Evolutionary conservation across 23 tunicate genomes (phyloP), one percentile per base, ranked within the genome.

Genomic region (Botrylloides violaceus): DNA sequence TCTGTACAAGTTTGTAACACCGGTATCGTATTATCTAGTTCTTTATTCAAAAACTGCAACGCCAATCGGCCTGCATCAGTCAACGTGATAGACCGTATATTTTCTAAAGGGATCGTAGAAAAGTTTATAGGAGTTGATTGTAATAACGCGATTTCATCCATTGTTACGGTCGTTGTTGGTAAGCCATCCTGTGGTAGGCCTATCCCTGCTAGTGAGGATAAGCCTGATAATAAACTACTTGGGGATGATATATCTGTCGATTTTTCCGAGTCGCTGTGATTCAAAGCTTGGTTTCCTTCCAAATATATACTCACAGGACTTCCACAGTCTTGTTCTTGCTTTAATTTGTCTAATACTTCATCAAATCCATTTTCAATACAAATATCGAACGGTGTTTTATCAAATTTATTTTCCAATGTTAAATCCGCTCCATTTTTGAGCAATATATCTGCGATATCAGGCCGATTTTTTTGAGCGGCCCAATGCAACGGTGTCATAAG

Each of bases 401-500:
- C 70, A 63, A 63, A 63, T 63, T 83, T 83, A 39, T 77, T 83
- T 62, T 77, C 61, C 4, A 62, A 63, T 0, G 21, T 72, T 22
- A 53, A 4, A 31, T 64, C 66, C 34, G 92, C 92, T 30, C 79
- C 63, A 36, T 84, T 71, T 49, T 84, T 74, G 37, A 84, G 29
- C 43, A 84, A 48, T 1, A 71, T 58, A 56, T 78, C 65, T 4
- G 72, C 70, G 3, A 84, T 49, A 36, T 58, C 78, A 19, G 70
- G 32, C 27, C 78, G 74, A 34, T 64, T 36, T 78, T 78, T 80
- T 35, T 49, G 74, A 23, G 63, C 78, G 12, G 92, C 92, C 92
- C 92, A 84, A 50, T 84, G 92, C 29, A 84, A 24, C 5, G 92
- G 80, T 23, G 92, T 84, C 92, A 84, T 84, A 35, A 58, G 28